These are phyloP conservation scores for Nomada fucata DNA, from an alignment of 2,888 invertebrate genomes.

Conservation along the genomic window DNA sequence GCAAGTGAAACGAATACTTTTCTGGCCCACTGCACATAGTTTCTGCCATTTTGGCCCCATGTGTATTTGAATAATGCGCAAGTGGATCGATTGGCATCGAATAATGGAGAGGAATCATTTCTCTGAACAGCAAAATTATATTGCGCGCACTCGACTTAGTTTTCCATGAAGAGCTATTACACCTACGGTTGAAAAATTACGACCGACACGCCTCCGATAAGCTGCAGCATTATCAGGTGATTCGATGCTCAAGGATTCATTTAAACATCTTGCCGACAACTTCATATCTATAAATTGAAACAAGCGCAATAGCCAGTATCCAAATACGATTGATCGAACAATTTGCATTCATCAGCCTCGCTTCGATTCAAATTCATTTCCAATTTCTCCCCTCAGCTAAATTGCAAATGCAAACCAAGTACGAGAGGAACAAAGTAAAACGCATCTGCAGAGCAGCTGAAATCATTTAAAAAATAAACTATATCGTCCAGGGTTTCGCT, in stretches of 20 bases:
- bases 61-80: too few relatives aligned
- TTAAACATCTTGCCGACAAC: too few relatives aligned
- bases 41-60: too few relatives aligned
- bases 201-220: not conserved
- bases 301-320: too few relatives aligned
- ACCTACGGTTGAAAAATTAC: not conserved
- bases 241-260: not conserved
- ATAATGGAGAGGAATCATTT: too few relatives aligned
- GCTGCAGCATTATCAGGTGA: not conserved
- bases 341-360: not conserved
- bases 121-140: not conserved
- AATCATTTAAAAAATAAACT: constrained; percentile 4
- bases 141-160: not conserved
- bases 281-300: too few relatives aligned
- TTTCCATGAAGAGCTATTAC: not conserved
- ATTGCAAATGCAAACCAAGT: not conserved
- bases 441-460: not conserved
- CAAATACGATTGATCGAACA: too few relatives aligned
- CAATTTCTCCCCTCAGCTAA: not conserved
- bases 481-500: not conserved
- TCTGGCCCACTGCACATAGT: too few relatives aligned
- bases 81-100: too few relatives aligned
- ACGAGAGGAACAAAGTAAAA: not conserved
- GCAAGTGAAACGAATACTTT: too few relatives aligned
- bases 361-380: not conserved